Evolutionary conservation across 1,140 invertebrate species (phyloP).

Genomic region (Polypedilum vanderplanki): DNA sequence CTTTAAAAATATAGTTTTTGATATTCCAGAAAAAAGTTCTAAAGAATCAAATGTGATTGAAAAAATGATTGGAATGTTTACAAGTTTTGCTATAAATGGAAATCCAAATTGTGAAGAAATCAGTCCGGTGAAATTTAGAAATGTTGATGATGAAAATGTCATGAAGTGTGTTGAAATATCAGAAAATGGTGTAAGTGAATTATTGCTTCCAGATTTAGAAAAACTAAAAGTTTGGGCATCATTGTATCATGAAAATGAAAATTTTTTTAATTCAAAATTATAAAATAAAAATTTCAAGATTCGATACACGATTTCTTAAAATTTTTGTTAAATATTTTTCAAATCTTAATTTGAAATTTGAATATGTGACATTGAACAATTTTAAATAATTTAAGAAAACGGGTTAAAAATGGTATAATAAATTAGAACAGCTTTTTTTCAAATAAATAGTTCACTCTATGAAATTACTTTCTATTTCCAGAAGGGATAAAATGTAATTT

Average conservation of each 20-base stretch:
- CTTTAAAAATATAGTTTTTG: conserved; percentile 47
- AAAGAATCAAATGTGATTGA: conserved; percentile 41
- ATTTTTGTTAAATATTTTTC: too few relatives aligned
- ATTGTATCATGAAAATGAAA: conserved; percentile 35
- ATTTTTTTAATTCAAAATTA: background rate
- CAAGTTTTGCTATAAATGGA: conserved; percentile 43
- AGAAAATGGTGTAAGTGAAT: conserved; percentile 36
- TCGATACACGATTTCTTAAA: too few relatives aligned
- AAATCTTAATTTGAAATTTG: too few relatives aligned
- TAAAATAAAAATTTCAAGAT: too few relatives aligned
- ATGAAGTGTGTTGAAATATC: conserved; percentile 44
- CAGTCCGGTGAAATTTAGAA: conserved; percentile 38
- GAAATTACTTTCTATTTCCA: conserved; percentile 12
- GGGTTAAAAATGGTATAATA: too few relatives aligned
- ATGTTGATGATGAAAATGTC: conserved; percentile 34
- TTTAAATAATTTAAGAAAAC: too few relatives aligned
- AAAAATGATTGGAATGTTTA: conserved; percentile 47
- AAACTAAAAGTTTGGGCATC: conserved; percentile 45
- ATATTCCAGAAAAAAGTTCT: conserved; percentile 38
- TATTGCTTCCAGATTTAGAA: conserved; percentile 41
- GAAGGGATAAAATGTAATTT: conserved; percentile 19
- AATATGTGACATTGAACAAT: too few relatives aligned
- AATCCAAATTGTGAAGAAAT: conserved; percentile 40
- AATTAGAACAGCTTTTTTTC: background rate
- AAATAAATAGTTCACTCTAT: background rate